Conservation (phyloP, 2,797 vertebrate species). For the Anas bernieri region DNA sequence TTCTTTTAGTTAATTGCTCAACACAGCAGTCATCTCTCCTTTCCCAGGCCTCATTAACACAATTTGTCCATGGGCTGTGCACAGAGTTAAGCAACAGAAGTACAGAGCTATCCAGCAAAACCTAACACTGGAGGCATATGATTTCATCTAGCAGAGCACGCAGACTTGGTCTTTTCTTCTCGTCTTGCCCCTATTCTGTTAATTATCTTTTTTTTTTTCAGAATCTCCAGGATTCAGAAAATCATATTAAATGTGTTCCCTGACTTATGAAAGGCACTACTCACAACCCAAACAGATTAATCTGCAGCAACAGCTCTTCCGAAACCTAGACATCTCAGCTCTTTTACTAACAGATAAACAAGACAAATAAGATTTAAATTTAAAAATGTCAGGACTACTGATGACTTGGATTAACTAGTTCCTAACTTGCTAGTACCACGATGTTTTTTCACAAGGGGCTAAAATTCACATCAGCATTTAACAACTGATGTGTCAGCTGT, state of each 20-base stretch:
- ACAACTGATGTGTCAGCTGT: background rate
- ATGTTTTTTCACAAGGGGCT: background rate
- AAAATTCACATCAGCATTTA: background rate
- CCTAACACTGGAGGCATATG: background rate
- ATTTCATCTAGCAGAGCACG: background rate
- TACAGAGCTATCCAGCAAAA: background rate
- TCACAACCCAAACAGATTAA: background rate
- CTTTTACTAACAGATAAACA: background rate
- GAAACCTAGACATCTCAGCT: background rate
- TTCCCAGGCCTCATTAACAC: constrained; percentile 42
- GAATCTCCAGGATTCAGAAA: background rate
- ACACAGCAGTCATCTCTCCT: background rate
- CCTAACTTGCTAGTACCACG: background rate
- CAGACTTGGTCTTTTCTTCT: background rate
- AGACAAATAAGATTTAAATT: background rate
- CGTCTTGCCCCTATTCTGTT: background rate
- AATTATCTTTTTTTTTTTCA: background rate
- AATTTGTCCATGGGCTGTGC: background rate
- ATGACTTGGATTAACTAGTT: background rate
- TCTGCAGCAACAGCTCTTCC: background rate
- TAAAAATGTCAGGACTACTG: background rate
- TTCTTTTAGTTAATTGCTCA: constrained; percentile 39
- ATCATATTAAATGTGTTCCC: background rate
- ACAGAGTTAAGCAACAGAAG: background rate
- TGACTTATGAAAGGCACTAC: background rate